phyloP scores from a whole-genome alignment of 2,113 vertebrate genomes.

The Alethe castanea region DNA sequence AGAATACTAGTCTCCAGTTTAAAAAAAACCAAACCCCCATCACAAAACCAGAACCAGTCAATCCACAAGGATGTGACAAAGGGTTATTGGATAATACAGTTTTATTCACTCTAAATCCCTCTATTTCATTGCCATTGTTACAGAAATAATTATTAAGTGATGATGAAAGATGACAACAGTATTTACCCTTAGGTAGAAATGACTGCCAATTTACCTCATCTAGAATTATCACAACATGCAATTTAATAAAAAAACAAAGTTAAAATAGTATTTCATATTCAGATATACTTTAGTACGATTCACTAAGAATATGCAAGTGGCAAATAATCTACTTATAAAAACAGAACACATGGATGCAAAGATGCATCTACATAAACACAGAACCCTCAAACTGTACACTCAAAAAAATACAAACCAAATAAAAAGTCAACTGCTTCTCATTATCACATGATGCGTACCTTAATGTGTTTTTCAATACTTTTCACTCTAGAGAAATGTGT shows the following conservation, averaged over 20 bases:
- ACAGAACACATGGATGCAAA: background rate
- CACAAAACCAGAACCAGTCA: background rate
- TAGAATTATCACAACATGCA: background rate
- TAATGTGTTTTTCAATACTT: background rate
- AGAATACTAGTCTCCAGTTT: background rate
- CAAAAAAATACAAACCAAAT: background rate
- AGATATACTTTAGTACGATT: background rate
- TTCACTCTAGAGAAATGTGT: background rate
- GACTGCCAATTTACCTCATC: background rate
- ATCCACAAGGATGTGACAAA: background rate
- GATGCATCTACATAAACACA: background rate
- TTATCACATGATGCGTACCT: background rate
- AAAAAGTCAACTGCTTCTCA: background rate
- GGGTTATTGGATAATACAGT: fast-evolving
- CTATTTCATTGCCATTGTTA: background rate
- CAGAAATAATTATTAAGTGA: background rate
- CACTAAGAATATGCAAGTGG: background rate
- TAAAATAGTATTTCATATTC: background rate
- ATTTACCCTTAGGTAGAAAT: background rate
- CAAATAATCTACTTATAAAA: background rate
- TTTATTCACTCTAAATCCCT: background rate
- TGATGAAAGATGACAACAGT: background rate
- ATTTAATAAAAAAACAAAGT: background rate
- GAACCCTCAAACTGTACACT: background rate
- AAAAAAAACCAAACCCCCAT: background rate